phyloP scores from a whole-genome alignment of 2,797 vertebrate species.

The Crax fasciolata region DNA sequence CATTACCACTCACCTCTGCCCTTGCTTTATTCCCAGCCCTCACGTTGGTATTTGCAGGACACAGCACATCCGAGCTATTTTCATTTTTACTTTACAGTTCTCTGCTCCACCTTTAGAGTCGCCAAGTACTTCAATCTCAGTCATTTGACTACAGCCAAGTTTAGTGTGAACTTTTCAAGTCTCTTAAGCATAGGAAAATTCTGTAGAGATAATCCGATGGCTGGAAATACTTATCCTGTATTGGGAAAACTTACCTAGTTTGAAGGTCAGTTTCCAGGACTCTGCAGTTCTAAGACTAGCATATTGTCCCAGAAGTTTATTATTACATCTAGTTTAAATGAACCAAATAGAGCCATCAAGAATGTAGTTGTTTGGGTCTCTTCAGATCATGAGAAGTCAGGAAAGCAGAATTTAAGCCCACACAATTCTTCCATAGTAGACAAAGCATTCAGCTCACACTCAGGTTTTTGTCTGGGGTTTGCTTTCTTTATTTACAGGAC shows the following conservation, averaged over 20 bases:
- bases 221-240: not conserved
- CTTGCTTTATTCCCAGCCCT: not conserved
- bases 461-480: not conserved
- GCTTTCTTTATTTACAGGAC: not conserved
- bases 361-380: not conserved
- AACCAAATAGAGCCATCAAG: not conserved
- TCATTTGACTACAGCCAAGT: not conserved
- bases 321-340: not conserved
- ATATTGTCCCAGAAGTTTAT: not conserved
- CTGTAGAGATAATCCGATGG: accelerated
- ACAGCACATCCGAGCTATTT: not conserved
- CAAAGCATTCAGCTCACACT: not conserved
- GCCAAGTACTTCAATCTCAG: not conserved
- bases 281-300: not conserved
- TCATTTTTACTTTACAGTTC: accelerated
- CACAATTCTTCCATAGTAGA: not conserved
- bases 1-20: not conserved
- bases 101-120: not conserved
- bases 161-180: not conserved
- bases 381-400: not conserved
- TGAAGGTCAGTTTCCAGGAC: not conserved
- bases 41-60: not conserved
- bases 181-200: not conserved
- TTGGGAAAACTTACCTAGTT: not conserved
- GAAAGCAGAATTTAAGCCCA: not conserved